Conservation (phyloP, 1,140 invertebrate genomes). For the Campodea augens region DNA sequence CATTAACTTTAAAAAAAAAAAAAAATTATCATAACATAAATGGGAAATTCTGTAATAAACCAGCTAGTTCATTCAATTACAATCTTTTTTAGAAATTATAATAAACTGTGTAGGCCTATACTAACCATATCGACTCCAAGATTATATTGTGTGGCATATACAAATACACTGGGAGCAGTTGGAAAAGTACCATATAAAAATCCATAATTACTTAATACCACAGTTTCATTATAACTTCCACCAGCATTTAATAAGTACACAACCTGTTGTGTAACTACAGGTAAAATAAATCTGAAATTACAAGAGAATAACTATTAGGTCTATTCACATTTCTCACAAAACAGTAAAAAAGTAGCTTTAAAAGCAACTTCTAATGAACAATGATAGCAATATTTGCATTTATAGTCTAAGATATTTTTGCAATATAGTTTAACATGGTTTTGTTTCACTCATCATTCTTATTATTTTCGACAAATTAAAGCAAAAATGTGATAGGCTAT, state of each 20-base stretch:
- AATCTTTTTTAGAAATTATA: no score
- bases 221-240: constrained; percentile 43
- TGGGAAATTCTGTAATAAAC: no score
- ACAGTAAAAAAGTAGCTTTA: constrained; percentile 2
- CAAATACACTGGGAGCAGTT: constrained; percentile 81
- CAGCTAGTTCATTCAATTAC: no score
- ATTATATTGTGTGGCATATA: constrained; percentile 76
- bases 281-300: constrained; percentile 51
- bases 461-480: no score
- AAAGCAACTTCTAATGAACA: background rate
- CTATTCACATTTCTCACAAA: background rate
- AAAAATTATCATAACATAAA: background rate
- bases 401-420: no score
- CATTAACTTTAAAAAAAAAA: constrained; percentile 9
- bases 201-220: constrained; percentile 71
- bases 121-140: constrained; percentile 66
- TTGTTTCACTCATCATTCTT: no score
- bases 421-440: no score
- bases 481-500: no score
- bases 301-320: constrained; percentile 8
- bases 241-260: constrained; percentile 53
- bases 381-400: no score
- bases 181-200: constrained; percentile 94
- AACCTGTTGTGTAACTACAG: constrained; percentile 68
- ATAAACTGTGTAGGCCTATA: constrained; percentile 8